Evolutionary conservation across 1,140 invertebrate species (phyloP).

Genomic region (Rhagoletis zephyria): DNA sequence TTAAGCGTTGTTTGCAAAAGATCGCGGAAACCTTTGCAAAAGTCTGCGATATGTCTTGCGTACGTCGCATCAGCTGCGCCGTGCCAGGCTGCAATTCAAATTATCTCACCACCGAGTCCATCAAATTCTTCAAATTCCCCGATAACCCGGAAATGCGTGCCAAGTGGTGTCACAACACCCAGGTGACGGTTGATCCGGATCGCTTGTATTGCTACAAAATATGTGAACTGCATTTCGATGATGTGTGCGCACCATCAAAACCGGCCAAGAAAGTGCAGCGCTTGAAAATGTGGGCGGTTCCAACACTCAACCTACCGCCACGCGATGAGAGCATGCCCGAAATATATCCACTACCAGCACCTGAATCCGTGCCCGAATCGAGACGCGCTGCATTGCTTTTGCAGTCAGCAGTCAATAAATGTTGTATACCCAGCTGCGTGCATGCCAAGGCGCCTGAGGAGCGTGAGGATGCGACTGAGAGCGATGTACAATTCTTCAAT

Average conservation of each 20-base stretch:
- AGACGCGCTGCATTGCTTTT: constrained; percentile 14
- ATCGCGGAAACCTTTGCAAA: background rate
- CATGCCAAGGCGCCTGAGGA: background rate
- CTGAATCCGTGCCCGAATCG: background rate
- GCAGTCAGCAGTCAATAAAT: constrained; percentile 42
- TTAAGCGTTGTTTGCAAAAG: background rate
- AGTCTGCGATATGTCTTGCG: constrained; percentile 44
- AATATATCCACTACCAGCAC: constrained; percentile 16
- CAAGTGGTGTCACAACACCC: constrained; percentile 66
- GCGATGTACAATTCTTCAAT: constrained; percentile 60
- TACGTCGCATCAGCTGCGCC: constrained; percentile 26
- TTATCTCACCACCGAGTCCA: constrained; percentile 9
- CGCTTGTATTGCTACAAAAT: constrained; percentile 63
- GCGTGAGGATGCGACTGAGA: background rate
- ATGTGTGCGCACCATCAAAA: background rate
- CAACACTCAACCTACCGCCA: constrained; percentile 63
- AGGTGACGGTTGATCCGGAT: constrained; percentile 59
- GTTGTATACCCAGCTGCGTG: constrained; percentile 50
- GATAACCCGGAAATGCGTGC: constrained; percentile 58
- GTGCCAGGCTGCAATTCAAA: constrained; percentile 28
- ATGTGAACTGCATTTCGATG: constrained; percentile 65
- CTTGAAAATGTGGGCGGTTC: constrained; percentile 68
- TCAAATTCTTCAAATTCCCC: constrained; percentile 62
- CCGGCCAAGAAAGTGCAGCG: constrained; percentile 56
- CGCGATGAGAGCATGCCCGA: background rate